A percentile compares a stretch with the other conserved stretches of the same genome.
Conservation (phyloP, 2,797 vertebrate genomes). For the Sebastes vulpes region DNA sequence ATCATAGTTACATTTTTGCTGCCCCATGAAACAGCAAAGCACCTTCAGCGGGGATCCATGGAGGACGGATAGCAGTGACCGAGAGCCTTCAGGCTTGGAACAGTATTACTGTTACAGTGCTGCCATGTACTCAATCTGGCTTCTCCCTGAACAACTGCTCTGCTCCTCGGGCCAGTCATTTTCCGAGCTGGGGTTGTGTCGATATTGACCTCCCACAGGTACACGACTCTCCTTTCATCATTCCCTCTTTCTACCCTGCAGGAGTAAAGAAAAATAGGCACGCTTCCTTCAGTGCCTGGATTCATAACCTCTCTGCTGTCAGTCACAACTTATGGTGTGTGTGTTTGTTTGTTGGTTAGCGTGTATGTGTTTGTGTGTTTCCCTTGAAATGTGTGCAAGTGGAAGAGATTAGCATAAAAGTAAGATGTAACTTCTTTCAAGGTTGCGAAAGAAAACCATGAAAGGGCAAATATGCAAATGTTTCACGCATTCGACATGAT, state of each 20-base stretch:
- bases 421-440: constrained; percentile 2
- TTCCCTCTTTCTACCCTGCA: constrained; percentile 48
- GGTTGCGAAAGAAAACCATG: constrained; percentile 9
- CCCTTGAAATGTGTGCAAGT: not conserved
- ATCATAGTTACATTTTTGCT: constrained; percentile 37
- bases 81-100: constrained; percentile 59
- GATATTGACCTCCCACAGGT: constrained; percentile 78
- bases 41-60: constrained; percentile 51
- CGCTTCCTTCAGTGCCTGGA: constrained; percentile 29
- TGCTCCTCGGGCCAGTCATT: constrained; percentile 75
- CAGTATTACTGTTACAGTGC: constrained; percentile 63
- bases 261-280: constrained; percentile 38
- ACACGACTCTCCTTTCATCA: constrained; percentile 63
- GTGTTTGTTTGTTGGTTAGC: not conserved
- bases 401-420: constrained; percentile 14
- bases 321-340: constrained; percentile 38
- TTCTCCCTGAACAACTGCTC: constrained; percentile 63
- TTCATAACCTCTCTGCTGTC: constrained; percentile 58
- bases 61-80: constrained; percentile 44
- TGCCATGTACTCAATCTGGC: constrained; percentile 70
- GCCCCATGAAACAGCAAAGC: constrained; percentile 38
- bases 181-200: constrained; percentile 68
- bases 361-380: not conserved
- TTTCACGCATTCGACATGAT: not conserved
- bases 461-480: constrained; percentile 20